These are phyloP conservation scores for Chascanopsetta lugubris DNA, from an alignment of 2,113 vertebrate species.

Conservation along the genomic window DNA sequence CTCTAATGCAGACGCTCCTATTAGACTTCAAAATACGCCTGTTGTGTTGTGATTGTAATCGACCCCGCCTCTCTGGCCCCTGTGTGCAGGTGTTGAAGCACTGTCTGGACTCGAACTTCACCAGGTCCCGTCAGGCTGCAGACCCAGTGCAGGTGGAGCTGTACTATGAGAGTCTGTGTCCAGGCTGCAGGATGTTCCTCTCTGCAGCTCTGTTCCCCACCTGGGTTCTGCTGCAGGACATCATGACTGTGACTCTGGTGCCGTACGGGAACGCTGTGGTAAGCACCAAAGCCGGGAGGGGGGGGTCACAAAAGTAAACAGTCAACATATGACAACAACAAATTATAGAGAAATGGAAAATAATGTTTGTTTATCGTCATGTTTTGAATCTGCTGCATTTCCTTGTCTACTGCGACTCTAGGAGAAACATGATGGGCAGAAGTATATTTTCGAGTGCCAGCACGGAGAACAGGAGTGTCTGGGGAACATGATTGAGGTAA, in stretches of 20 bases:
- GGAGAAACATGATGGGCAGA: conserved; percentile 79
- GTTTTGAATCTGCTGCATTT: background rate
- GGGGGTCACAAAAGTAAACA: background rate
- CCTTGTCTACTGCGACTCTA: conserved; percentile 44
- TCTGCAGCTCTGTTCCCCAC: conserved; percentile 80
- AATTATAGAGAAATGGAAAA: too few species aligned
- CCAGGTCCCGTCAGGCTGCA: background rate
- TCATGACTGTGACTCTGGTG: conserved; percentile 85
- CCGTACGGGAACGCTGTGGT: conserved; percentile 92
- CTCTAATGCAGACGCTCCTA: too few species aligned
- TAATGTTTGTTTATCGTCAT: background rate
- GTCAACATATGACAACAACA: too few species aligned
- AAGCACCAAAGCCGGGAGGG: background rate
- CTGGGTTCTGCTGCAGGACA: conserved; percentile 80
- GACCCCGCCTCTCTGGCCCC: background rate
- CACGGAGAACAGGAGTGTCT: conserved; percentile 89
- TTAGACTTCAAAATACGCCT: too few species aligned
- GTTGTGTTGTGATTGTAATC: too few species aligned
- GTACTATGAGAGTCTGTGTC: conserved; percentile 90
- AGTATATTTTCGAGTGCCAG: conserved; percentile 86
- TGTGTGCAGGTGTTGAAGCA: conserved; percentile 72
- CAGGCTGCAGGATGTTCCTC: conserved; percentile 81
- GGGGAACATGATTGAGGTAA: conserved; percentile 95
- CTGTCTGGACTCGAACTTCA: conserved; percentile 70
- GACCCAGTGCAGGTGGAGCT: conserved; percentile 77